Evolutionary conservation across 37 sponge, comb jelly and placozoan genomes (phyloP).

Genomic region (Halichondria panicea): DNA sequence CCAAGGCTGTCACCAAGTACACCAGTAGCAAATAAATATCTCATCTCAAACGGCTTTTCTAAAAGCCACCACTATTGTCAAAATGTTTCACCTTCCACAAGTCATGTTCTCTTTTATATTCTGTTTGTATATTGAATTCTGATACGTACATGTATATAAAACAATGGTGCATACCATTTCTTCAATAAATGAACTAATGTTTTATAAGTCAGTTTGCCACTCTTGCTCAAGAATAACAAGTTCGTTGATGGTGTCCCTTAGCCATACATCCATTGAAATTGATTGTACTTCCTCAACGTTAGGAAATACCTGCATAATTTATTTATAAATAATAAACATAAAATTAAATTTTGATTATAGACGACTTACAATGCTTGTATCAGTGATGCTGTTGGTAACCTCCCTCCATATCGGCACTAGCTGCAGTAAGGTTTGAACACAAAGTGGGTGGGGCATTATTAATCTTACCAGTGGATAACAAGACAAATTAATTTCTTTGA

Average conservation of each 20-base stretch:
- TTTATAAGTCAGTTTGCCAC: constrained; percentile 5
- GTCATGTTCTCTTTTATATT: too few relatives aligned
- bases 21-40: constrained; percentile 91
- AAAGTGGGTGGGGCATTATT: background rate
- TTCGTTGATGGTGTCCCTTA: constrained; percentile 17
- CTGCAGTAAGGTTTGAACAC: constrained; percentile 3
- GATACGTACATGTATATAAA: too few relatives aligned
- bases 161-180: too few relatives aligned
- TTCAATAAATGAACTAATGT: too few relatives aligned
- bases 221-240: constrained; percentile 22
- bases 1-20: constrained; percentile 99
- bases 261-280: constrained; percentile 14
- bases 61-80: constrained; percentile 59
- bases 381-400: constrained; percentile 5
- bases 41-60: constrained; percentile 63
- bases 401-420: constrained; percentile 33
- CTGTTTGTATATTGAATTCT: too few relatives aligned
- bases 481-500: constrained; percentile 14
- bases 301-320: too few relatives aligned
- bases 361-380: background rate
- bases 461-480: constrained; percentile 19
- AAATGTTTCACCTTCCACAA: constrained; percentile 3
- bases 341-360: background rate
- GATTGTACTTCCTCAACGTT: too few relatives aligned
- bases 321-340: background rate